Conservation (phyloP, 2,888 invertebrate species). For the Didymodactylos carnosus region DNA sequence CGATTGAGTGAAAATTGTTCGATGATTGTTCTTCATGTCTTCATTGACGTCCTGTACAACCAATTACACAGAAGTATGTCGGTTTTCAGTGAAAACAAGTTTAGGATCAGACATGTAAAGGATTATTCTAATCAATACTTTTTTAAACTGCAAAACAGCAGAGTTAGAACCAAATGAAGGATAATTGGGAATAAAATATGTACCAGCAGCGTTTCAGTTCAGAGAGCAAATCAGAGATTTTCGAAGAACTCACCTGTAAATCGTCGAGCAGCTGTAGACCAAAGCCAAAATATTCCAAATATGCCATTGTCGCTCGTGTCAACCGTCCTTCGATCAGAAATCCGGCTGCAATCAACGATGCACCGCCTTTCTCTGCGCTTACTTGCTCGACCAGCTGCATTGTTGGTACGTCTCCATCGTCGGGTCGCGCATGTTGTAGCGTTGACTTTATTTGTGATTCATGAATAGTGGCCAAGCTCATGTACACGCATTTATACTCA, state of each 20-base stretch:
- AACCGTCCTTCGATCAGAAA: not conserved
- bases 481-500: not conserved
- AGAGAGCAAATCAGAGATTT: no score
- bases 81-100: not conserved
- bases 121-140: no score
- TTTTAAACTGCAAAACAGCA: no score
- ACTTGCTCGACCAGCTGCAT: not conserved
- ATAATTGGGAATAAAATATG: no score
- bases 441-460: not conserved
- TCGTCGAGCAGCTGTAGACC: not conserved
- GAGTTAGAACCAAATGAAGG: no score
- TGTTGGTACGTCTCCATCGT: not conserved
- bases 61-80: not conserved
- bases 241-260: not conserved
- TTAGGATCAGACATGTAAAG: not conserved
- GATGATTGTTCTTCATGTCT: not conserved
- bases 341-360: not conserved
- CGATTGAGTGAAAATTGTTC: not conserved
- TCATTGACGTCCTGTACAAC: not conserved
- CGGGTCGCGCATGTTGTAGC: not conserved
- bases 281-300: not conserved
- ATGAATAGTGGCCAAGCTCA: not conserved
- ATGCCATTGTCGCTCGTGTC: not conserved
- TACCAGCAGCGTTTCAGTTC: no score
- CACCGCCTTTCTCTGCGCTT: not conserved